phyloP scores from a whole-genome alignment of 2,113 vertebrate genomes.

The Todiramphus saurophagus region DNA sequence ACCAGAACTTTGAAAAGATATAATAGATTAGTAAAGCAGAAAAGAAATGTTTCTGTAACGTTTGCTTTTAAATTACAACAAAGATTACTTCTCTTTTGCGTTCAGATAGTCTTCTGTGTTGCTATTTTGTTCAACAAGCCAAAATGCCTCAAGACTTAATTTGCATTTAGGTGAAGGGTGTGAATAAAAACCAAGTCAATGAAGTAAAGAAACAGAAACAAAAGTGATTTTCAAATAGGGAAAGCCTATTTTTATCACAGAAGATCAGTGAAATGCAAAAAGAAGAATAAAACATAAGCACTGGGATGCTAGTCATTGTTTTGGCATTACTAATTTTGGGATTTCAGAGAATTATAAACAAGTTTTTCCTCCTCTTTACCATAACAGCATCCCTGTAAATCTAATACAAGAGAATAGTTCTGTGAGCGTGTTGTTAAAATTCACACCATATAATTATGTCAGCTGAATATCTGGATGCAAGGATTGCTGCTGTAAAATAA shows the following conservation, averaged over 20 bases:
- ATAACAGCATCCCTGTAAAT: background rate
- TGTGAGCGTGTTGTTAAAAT: background rate
- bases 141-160: background rate
- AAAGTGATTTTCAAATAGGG: background rate
- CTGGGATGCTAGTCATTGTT: background rate
- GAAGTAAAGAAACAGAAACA: conserved; percentile 13
- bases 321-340: background rate
- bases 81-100: background rate
- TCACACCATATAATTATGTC: background rate
- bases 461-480: background rate
- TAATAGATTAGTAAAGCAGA: background rate
- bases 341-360: conserved; percentile 1
- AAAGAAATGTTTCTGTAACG: background rate
- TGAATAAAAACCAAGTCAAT: background rate
- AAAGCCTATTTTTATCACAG: background rate
- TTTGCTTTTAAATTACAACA: background rate
- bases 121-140: background rate
- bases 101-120: background rate
- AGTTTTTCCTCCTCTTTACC: conserved; percentile 6
- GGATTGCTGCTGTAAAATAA: background rate
- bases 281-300: background rate
- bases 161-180: conserved; percentile 25
- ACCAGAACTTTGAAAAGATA: background rate
- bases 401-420: background rate
- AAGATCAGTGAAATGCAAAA: background rate